Conservation (phyloP, 2,888 invertebrate genomes). For the Drepanosiphum platanoidis region DNA sequence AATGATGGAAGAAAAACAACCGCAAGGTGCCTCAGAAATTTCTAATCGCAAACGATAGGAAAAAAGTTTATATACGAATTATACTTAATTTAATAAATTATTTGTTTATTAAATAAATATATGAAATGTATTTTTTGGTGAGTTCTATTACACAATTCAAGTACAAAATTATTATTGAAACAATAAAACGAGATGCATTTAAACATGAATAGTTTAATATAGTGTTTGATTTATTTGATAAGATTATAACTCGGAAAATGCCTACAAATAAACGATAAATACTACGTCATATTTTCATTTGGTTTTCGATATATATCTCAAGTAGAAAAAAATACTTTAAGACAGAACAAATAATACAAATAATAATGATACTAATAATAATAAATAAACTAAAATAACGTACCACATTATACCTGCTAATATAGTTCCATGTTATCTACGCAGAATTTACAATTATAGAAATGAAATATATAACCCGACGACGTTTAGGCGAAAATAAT, state of each 20-base stretch:
- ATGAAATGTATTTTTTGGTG: background rate
- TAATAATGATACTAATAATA: too few relatives aligned
- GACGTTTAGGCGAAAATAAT: background rate
- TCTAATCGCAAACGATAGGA: background rate
- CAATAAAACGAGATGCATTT: background rate
- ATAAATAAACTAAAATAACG: too few relatives aligned
- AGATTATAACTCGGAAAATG: too few relatives aligned
- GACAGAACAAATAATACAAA: too few relatives aligned
- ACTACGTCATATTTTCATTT: too few relatives aligned
- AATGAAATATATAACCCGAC: background rate
- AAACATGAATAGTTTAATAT: too few relatives aligned
- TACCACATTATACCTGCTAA: too few relatives aligned
- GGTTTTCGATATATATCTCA: too few relatives aligned
- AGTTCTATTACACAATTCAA: background rate
- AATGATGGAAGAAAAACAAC: background rate
- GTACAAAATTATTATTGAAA: background rate
- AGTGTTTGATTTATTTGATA: too few relatives aligned
- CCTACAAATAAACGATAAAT: too few relatives aligned
- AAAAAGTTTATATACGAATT: background rate
- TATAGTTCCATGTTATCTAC: too few relatives aligned
- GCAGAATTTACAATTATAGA: background rate
- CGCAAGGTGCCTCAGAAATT: background rate
- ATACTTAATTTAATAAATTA: background rate
- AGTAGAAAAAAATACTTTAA: too few relatives aligned
- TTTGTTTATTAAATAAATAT: background rate